Evolutionary conservation across 2,888 invertebrate genomes (phyloP).

Genomic region (Euplagia quadripunctaria): DNA sequence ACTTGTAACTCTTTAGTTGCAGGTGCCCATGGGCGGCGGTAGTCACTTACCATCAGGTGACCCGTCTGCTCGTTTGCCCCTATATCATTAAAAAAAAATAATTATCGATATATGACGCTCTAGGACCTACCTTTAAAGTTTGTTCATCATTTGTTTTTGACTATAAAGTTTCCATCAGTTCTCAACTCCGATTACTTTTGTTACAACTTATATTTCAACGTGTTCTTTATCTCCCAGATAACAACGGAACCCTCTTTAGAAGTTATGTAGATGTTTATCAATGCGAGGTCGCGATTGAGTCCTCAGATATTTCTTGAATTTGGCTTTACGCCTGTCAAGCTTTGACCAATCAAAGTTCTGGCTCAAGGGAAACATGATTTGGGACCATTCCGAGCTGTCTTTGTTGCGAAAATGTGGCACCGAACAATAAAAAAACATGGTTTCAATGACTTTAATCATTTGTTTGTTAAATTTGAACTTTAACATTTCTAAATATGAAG

Average conservation of each 20-base stretch:
- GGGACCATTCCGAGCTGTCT: neutral
- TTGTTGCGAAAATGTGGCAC: neutral
- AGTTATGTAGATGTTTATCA: conserved; percentile 24
- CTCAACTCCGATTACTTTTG: conserved; percentile 42
- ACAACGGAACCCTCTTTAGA: neutral
- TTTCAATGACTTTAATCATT: neutral
- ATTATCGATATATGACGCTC: neutral
- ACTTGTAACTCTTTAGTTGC: too few relatives aligned
- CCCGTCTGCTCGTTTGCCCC: neutral
- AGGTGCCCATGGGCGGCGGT: too few relatives aligned
- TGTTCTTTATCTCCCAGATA: conserved; percentile 26
- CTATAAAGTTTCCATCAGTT: conserved; percentile 25
- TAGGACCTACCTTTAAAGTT: neutral
- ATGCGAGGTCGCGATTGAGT: conserved; percentile 26
- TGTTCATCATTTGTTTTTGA: conserved; percentile 39
- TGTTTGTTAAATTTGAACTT: neutral
- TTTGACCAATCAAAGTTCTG: conserved; percentile 44
- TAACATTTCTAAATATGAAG: neutral
- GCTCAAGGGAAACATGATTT: conserved; percentile 21
- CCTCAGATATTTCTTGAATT: conserved; percentile 28
- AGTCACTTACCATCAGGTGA: too few relatives aligned
- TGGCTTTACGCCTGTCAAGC: conserved; percentile 26
- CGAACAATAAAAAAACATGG: neutral
- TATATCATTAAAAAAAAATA: neutral
- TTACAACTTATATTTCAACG: conserved; percentile 23